Evolutionary conservation across 2,113 vertebrate species (phyloP).

Genomic region (Brachirus orientalis): DNA sequence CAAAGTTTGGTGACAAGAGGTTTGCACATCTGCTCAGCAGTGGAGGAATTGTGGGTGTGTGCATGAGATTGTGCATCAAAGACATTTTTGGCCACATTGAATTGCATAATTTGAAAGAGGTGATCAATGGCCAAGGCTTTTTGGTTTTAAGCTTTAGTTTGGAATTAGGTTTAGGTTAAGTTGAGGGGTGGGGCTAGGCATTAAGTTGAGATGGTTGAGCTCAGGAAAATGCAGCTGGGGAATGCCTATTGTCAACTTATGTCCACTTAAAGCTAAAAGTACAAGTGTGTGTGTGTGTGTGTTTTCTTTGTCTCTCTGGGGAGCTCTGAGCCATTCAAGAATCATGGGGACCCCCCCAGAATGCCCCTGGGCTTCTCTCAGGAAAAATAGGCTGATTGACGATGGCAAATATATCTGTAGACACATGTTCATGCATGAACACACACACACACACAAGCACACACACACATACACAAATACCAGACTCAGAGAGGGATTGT

Average conservation of each 20-base stretch:
- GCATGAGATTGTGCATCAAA: neutral
- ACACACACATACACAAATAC: conserved; percentile 6
- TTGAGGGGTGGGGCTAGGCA: neutral
- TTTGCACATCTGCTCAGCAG: conserved; percentile 3
- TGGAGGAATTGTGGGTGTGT: neutral
- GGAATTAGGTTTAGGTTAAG: neutral
- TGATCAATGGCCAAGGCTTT: neutral
- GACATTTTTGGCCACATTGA: neutral
- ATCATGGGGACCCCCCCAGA: neutral
- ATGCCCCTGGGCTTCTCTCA: neutral
- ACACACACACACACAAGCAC: conserved; percentile 10
- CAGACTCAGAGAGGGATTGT: conserved; percentile 26
- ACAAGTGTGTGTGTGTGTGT: neutral
- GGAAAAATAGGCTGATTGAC: conserved; percentile 3
- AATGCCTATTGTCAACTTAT: neutral
- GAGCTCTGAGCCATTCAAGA: neutral
- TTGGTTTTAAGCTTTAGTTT: neutral
- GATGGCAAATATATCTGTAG: neutral
- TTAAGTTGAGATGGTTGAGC: neutral
- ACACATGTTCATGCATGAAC: neutral
- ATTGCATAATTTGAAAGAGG: no score
- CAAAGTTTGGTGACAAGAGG: conserved; percentile 1
- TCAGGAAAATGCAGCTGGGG: neutral
- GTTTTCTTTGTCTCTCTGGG: neutral
- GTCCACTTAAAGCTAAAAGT: neutral